Evolutionary conservation across 2,113 vertebrate genomes (phyloP), one percentile per base, ranked within the genome.

Genomic region (Clarias batrachus): DNA sequence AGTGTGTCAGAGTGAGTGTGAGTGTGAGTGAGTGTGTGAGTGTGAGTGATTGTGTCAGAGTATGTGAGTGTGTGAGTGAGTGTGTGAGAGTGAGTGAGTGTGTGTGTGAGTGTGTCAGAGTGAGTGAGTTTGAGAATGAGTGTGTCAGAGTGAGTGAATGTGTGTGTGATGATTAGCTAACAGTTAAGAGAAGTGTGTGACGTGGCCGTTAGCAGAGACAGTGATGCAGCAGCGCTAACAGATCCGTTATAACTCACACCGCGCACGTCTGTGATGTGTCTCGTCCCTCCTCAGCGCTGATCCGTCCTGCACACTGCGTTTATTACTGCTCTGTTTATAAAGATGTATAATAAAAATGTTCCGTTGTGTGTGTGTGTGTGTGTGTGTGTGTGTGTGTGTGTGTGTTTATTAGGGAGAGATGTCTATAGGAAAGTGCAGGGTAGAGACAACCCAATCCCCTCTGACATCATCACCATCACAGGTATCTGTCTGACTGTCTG

Each of bases 391-490:
- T 81, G 37, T 68, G 76, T 89, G 80, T 91, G 73, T 86, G 71
- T 90, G 74, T 82, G 91, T 94, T 91, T 80, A 83, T 90, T 92
- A 97, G 96, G 96, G 91, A 95, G 93, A 79, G 94, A 96, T 89
- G 85, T 97, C 94, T 95, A 96, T 95, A 95, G 96, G 93, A 97
- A 96, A 91, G 95, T 97, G 91, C 96, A 96, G 85, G 86, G 94
- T 93, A 96, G 96, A 94, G 96, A 97, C 63, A 96, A 93, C 91
- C 95, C 94, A 82, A 88, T 95, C 85, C 95, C 94, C 87, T 95
- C 93, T 89, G 92, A 95, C 80, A 88, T 97, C 93, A 91, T 97
- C 96, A 93, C 88, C 94, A 89, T 97, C 62, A 82, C 94, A 97
- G 96, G 96, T 97, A 97, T 90, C 87, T 33, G 13, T 76, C 66